Conservation (phyloP, 2,888 invertebrate species). For the Cerceris rybyensis region DNA sequence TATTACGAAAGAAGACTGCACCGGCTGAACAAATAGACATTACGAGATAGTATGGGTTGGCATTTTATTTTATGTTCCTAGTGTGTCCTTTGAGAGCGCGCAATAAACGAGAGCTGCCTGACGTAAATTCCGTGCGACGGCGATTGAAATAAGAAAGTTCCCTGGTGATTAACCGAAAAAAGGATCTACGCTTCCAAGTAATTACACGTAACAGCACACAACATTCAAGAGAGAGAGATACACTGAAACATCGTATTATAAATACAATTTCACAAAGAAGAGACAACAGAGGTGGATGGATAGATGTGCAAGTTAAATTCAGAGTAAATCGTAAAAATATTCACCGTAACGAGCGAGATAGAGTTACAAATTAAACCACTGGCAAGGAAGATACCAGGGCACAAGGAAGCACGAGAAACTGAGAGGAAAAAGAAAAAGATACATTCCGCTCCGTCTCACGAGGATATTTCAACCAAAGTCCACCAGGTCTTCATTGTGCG, state of each 20-base stretch:
- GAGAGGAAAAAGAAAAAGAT: slow-evolving; percentile 39
- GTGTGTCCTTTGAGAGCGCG: slow-evolving; percentile 1
- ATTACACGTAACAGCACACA: too few species aligned
- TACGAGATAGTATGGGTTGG: slow-evolving; percentile 42
- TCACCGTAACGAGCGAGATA: slow-evolving; percentile 18
- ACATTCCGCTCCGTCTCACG: slow-evolving; percentile 33
- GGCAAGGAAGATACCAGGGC: slow-evolving; percentile 11
- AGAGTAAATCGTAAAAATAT: slow-evolving; percentile 34
- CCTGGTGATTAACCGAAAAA: neutral
- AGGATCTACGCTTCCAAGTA: too few species aligned
- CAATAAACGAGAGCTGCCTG: slow-evolving; percentile 24
- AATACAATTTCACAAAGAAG: neutral
- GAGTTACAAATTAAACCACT: slow-evolving; percentile 52
- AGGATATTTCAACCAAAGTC: slow-evolving; percentile 53
- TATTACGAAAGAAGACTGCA: slow-evolving; percentile 42
- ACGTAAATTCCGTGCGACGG: slow-evolving; percentile 8
- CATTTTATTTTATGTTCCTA: slow-evolving; percentile 27
- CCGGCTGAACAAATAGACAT: slow-evolving; percentile 52
- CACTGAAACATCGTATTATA: too few species aligned
- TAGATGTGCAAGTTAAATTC: neutral
- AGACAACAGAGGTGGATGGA: too few species aligned
- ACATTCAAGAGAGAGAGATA: too few species aligned
- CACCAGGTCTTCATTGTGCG: slow-evolving; percentile 32
- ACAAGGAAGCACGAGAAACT: slow-evolving; percentile 34
- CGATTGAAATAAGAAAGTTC: neutral